These are phyloP conservation scores for Gasterosteus nipponicus DNA, from an alignment of 2,113 vertebrate species.

Conservation along the genomic window DNA sequence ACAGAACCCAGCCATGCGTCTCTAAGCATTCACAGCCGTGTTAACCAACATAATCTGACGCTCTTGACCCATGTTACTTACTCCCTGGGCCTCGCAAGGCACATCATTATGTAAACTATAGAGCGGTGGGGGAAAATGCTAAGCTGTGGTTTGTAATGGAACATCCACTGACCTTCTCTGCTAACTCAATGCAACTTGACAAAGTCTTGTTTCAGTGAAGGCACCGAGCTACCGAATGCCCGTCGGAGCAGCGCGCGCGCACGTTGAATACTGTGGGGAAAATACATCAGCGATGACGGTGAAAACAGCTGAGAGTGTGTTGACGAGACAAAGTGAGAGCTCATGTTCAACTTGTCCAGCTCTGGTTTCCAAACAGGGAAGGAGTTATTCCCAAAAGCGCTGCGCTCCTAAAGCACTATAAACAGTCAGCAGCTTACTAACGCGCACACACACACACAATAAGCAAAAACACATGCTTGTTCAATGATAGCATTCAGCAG, in stretches of 20 bases:
- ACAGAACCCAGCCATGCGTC: conserved; percentile 70
- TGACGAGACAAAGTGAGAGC: conserved; percentile 1
- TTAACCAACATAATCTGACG: conserved; percentile 72
- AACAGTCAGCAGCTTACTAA: conserved; percentile 46
- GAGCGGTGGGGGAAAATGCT: conserved; percentile 19
- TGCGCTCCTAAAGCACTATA: conserved; percentile 14
- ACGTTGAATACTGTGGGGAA: background rate
- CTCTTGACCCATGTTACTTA: conserved; percentile 66
- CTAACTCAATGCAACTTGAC: conserved; percentile 40
- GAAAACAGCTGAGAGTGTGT: conserved; percentile 9
- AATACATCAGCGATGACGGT: background rate
- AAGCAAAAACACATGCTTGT: conserved; percentile 34
- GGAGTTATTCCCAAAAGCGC: conserved; percentile 29
- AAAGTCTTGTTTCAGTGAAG: background rate
- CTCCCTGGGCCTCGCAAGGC: conserved; percentile 52
- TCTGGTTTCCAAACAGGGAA: background rate
- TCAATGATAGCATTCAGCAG: conserved; percentile 13
- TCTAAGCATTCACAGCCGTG: conserved; percentile 65
- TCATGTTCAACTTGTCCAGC: conserved; percentile 15
- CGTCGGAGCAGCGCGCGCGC: background rate
- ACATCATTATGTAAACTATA: conserved; percentile 67
- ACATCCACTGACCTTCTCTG: conserved; percentile 35
- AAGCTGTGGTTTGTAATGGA: conserved; percentile 32
- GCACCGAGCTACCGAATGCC: background rate
- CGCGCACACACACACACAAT: background rate